These are phyloP conservation scores for Clepsis dumicolana DNA, from an alignment of 2,888 invertebrate species.

Conservation along the genomic window DNA sequence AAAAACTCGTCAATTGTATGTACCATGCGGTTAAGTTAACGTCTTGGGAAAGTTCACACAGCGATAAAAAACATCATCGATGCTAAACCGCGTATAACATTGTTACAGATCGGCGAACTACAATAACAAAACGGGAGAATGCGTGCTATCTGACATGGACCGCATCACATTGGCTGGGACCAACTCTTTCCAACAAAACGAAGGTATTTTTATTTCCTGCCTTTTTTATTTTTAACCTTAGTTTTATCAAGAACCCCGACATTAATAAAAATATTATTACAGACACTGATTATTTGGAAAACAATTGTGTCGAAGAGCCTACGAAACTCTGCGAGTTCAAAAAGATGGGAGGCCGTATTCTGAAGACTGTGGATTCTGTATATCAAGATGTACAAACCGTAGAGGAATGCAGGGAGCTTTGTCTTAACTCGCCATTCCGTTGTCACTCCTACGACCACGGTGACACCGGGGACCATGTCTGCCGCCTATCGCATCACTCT, in stretches of 20 bases:
- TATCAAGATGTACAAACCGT: slow-evolving; percentile 95
- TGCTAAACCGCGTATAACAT: slow-evolving; percentile 69
- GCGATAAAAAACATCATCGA: slow-evolving; percentile 62
- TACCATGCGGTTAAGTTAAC: slow-evolving; percentile 50
- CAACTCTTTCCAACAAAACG: slow-evolving; percentile 90
- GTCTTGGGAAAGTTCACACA: slow-evolving; percentile 79
- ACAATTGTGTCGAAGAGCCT: slow-evolving; percentile 97
- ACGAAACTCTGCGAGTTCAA: slow-evolving; percentile 97
- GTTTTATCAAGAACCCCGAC: neutral
- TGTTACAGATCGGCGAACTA: slow-evolving; percentile 95
- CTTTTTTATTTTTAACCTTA: slow-evolving; percentile 43
- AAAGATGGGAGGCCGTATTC: slow-evolving; percentile 93
- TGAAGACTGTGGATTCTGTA: slow-evolving; percentile 97
- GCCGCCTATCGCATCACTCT: slow-evolving; percentile 96
- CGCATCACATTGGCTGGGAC: slow-evolving; percentile 94
- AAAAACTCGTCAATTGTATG: slow-evolving; percentile 55
- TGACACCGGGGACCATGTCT: slow-evolving; percentile 97
- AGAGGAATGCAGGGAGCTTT: slow-evolving; percentile 95
- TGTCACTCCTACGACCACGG: slow-evolving; percentile 98
- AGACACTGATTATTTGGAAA: slow-evolving; percentile 94
- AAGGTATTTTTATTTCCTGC: slow-evolving; percentile 72
- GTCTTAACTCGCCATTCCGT: slow-evolving; percentile 94
- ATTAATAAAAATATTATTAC: slow-evolving; percentile 40
- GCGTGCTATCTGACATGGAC: slow-evolving; percentile 96
- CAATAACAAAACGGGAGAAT: slow-evolving; percentile 93